Percentiles rank a stretch among this genome's conserved stretches.
These are phyloP conservation scores for Euthynnus affinis DNA, from an alignment of 2,797 vertebrate genomes.

Conservation along the genomic window DNA sequence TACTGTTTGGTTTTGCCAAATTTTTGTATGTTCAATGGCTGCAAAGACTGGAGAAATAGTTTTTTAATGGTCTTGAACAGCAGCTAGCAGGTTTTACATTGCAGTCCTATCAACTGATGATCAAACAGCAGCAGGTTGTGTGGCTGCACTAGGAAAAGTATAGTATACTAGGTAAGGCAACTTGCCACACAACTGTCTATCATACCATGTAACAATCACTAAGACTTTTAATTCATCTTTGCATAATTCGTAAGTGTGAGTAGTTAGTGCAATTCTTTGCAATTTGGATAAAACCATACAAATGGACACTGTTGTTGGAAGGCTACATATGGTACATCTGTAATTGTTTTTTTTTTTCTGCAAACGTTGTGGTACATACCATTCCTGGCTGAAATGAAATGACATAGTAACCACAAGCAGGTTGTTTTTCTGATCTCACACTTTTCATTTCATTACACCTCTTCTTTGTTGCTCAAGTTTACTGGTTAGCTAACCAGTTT, in stretches of 20 bases:
- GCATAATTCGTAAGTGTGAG: background rate
- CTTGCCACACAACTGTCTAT: background rate
- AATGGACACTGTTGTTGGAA: background rate
- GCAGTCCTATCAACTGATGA: constrained; percentile 27
- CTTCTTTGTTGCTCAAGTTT: constrained; percentile 37
- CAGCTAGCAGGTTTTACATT: constrained; percentile 22
- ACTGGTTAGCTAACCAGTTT: background rate
- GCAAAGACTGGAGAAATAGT: background rate
- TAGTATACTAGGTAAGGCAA: background rate
- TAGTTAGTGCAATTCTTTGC: background rate
- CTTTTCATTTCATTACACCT: constrained; percentile 41
- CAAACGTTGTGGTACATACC: constrained; percentile 4
- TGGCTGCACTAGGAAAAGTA: background rate
- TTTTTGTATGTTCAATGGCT: background rate
- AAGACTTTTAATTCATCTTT: background rate
- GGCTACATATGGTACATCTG: background rate
- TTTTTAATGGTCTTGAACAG: constrained; percentile 16
- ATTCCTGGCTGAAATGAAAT: constrained; percentile 18
- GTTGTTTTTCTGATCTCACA: constrained; percentile 17
- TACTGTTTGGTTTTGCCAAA: background rate
- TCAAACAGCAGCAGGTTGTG: constrained; percentile 23
- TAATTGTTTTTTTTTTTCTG: background rate
- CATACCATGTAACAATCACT: background rate
- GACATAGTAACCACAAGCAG: constrained; percentile 18
- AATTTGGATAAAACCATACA: background rate